Percentiles rank a stretch among this genome's conserved stretches.
These are phyloP conservation scores for Gymnoscopelus microlampas DNA, from an alignment of 2,797 vertebrate genomes.

Conservation along the genomic window DNA sequence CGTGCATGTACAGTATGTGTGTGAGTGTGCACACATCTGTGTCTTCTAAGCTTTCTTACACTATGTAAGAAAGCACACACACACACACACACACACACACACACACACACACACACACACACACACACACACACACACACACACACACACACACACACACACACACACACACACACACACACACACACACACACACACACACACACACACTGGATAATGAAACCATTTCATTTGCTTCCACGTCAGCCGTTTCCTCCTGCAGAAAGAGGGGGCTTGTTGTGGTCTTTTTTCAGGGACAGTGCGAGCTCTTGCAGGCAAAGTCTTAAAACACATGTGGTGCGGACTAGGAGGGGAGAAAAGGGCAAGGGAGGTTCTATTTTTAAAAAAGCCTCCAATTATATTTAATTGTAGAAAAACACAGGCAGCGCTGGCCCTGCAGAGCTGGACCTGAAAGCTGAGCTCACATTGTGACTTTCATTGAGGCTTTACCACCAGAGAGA, in stretches of 20 bases:
- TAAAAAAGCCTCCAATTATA: slow-evolving; percentile 76
- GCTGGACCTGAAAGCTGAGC: slow-evolving; percentile 54
- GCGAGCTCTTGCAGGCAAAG: slow-evolving; percentile 45
- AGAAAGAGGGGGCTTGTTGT: slow-evolving; percentile 59
- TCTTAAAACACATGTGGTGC: slow-evolving; percentile 62
- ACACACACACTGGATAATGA: slow-evolving; percentile 47
- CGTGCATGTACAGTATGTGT: too few relatives aligned
- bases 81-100: too few relatives aligned
- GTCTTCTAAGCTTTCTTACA: too few relatives aligned
- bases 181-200: too few relatives aligned
- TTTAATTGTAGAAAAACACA: slow-evolving; percentile 77
- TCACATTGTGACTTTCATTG: slow-evolving; percentile 66
- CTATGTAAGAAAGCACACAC: too few relatives aligned
- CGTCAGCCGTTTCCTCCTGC: slow-evolving; percentile 49
- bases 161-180: too few relatives aligned
- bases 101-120: too few relatives aligned
- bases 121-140: too few relatives aligned
- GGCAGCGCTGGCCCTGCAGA: slow-evolving; percentile 53
- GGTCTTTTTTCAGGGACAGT: slow-evolving; percentile 58
- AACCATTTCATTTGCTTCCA: slow-evolving; percentile 56
- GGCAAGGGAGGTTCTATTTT: slow-evolving; percentile 63
- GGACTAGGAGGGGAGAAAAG: slow-evolving; percentile 54
- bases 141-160: too few relatives aligned
- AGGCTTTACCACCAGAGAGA: slow-evolving; percentile 38
- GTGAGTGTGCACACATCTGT: too few relatives aligned